Base-by-base conservation (phyloP, 2,888 invertebrate genomes). In the Allophyes oxyacanthae region DNA sequence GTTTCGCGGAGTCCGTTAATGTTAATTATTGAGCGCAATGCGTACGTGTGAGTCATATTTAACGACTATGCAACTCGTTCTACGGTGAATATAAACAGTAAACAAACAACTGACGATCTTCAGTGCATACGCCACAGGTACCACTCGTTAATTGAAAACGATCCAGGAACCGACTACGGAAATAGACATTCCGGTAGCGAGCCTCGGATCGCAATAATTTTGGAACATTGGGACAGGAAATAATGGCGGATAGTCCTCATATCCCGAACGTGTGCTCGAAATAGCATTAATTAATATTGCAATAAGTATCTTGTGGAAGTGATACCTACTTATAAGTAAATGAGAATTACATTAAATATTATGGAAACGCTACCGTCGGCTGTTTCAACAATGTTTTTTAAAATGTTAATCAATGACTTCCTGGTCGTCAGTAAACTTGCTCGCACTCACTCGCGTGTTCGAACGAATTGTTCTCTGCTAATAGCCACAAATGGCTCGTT, bases 401-500 rank as follows among this genome's bases (percentile, higher is more conserved):
- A 53, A 57, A 69, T 44, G 54, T 53, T 66, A 69, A 61, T 72
- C 63, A 63, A 66, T 57, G 26, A 45, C 37, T 72, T 75, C 66
- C 69, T 57, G 60, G 64, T 75, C 33, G 62, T 51, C 36, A 58
- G 50, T 57, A 44, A 61, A 60, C 57, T 57, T 36, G 60, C 59
- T 50, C 32, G 46, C 56, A 62, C 55, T 66, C 56, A 62, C 55
- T 66, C 41, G 74, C 61, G 64, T 69, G 76, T 64, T 58, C 48
- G 45, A 61, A 63, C 56, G 60, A 66, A 72, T 75, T 70, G 74
- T 71, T 60, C 56, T 48, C 51, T 65, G 70, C 67, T 80, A 77
- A 77, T 75, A 66, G 75, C 67, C 68, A 69, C 72, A 82, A 81
- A 79, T 67, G 73, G 62, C 77, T 78, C 70, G 77, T 81, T 80